Evolutionary conservation across 1,140 invertebrate genomes (phyloP).

Genomic region (Liolophura sinensis): DNA sequence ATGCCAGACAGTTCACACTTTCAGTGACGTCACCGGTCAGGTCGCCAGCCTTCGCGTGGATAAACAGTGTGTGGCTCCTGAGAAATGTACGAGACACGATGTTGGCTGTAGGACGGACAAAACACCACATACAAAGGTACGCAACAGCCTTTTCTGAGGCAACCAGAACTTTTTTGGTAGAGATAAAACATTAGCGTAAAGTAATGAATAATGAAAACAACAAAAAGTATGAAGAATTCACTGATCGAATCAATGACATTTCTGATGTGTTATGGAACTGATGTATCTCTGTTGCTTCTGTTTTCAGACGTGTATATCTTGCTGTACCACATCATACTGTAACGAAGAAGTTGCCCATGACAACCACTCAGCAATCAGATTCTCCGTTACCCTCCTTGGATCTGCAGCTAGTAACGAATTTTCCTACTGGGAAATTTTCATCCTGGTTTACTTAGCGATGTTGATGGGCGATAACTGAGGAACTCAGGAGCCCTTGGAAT

Average conservation of each 20-base stretch:
- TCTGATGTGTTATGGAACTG: not conserved
- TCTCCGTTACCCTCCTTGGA: constrained; percentile 15
- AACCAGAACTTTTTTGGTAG: no score
- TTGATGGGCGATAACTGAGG: no score
- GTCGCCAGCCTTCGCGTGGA: constrained; percentile 19
- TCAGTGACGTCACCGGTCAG: constrained; percentile 7
- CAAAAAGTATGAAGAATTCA: not conserved
- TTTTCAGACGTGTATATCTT: constrained; percentile 32
- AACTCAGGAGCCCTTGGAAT: no score
- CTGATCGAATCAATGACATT: not conserved
- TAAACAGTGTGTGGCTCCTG: constrained; percentile 26
- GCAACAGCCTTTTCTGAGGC: no score
- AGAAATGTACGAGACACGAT: constrained; percentile 15
- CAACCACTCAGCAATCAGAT: constrained; percentile 15
- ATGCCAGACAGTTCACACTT: constrained; percentile 28
- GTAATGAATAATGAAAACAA: not conserved
- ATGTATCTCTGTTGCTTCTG: not conserved
- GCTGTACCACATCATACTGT: constrained; percentile 31
- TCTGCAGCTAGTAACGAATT: not conserved
- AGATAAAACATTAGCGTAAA: not conserved
- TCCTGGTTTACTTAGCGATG: no score
- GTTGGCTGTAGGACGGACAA: constrained; percentile 22
- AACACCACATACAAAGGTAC: constrained; percentile 2
- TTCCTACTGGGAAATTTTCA: no score
- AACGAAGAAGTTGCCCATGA: constrained; percentile 29